Base-by-base conservation (phyloP, 2,797 vertebrate species). In the Coilia nasus region DNA sequence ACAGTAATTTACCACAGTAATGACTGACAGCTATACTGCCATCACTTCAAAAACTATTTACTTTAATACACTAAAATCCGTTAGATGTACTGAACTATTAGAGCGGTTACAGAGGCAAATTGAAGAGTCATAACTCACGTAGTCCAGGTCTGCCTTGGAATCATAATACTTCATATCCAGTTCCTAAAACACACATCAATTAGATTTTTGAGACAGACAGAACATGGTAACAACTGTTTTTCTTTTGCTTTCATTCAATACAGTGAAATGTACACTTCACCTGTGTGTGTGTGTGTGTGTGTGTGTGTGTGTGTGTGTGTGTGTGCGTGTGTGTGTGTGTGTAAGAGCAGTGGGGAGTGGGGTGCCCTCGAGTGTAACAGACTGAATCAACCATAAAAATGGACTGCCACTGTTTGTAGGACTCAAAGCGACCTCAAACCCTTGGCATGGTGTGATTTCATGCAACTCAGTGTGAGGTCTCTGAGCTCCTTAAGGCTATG, bases 161-260 rank as follows among this genome's bases (percentile, higher is more conserved):
- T 99, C 98, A 4, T 99, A 99, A 91, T 99, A 99, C 86, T 97
- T 95, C 87, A 99, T 97, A 87, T 99, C 97, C 91, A 97, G 94
- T 93, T 99, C 98, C 98, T 99, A 91, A 90, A 90, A 89, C 88
- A 85, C 87, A 83, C 81, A 86, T 78, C 6, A 78, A 78, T 6
- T 41, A 17, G 19, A 19, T 75, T 75, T 6, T 75, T 75, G 6
- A 75, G 28, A 75, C 14, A 64, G 60, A 12, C n/a, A 59, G n/a
- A 64, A 31, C 80, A 81, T 15, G 54, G 82, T 15, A 54, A 54
- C 17, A 78, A 25, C 71, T 41, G 19, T 44, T 78, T 21, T 21
- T 6, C 19, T 41, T 75, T 0, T 19, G 17, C 1, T 75, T 75
- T 67, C 0, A 28, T 14, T 28, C 62, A 28, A 67, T 0, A 25